Evolutionary conservation across 2,113 vertebrate genomes (phyloP).

Genomic region (Lichenostomus cassidix): DNA sequence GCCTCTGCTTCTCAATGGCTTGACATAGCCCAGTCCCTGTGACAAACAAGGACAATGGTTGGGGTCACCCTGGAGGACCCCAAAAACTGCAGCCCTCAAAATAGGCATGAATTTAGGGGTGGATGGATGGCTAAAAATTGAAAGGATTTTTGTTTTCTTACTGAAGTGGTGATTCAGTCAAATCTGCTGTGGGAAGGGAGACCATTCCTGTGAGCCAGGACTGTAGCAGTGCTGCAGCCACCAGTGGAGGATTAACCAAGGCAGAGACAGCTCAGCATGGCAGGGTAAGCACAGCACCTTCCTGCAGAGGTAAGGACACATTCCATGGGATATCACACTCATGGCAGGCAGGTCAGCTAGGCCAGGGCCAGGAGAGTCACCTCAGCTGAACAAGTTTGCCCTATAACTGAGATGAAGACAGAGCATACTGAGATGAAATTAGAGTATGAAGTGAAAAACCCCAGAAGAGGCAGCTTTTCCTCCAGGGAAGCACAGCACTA

Average conservation of each 20-base stretch:
- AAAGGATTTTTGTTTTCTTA: not conserved
- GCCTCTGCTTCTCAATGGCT: not conserved
- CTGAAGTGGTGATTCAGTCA: not conserved
- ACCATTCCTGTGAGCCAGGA: not conserved
- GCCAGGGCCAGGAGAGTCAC: not conserved
- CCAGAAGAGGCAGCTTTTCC: not conserved
- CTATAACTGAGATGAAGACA: not conserved
- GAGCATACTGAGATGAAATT: not conserved
- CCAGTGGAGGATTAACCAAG: not conserved
- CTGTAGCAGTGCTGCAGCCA: not conserved
- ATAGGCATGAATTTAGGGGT: not conserved
- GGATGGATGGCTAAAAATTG: not conserved
- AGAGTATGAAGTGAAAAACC: not conserved
- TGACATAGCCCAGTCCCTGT: not conserved
- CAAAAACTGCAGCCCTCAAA: not conserved
- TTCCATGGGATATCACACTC: not conserved
- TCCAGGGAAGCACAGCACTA: not conserved
- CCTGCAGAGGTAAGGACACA: not conserved
- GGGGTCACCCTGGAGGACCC: not conserved
- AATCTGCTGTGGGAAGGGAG: not conserved
- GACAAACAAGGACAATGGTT: not conserved
- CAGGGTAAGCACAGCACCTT: slow-evolving; percentile 56
- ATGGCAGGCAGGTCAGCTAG: not conserved
- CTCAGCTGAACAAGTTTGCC: not conserved
- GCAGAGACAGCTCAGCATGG: not conserved